Evolutionary conservation across 2,888 invertebrate species (phyloP).

Genomic region (Spodoptera exigua): DNA sequence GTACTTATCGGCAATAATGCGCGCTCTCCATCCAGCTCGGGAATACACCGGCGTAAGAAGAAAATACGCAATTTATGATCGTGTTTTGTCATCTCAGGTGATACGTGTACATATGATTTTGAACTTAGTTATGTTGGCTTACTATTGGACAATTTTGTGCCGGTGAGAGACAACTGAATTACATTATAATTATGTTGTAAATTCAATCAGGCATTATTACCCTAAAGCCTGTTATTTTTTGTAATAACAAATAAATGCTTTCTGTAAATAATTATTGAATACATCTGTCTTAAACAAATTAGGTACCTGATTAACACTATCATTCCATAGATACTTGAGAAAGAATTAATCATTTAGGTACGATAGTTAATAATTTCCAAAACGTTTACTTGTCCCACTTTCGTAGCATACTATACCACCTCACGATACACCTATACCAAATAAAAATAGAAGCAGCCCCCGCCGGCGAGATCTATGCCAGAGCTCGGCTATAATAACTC

Average conservation of each 20-base stretch:
- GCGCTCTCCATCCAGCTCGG: conserved; percentile 66
- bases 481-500: conserved; percentile 84
- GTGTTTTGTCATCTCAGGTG: conserved; percentile 18
- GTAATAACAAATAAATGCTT: too few relatives aligned
- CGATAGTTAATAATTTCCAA: too few relatives aligned
- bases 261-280: too few relatives aligned
- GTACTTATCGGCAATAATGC: conserved; percentile 88
- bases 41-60: conserved; percentile 45
- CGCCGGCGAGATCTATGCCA: conserved; percentile 48
- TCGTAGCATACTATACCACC: conserved; percentile 61
- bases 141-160: too few relatives aligned
- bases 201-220: too few relatives aligned
- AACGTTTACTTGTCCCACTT: conserved; percentile 37
- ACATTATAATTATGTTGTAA: too few relatives aligned
- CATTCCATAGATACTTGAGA: too few relatives aligned
- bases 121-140: background rate
- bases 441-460: conserved; percentile 82
- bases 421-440: conserved; percentile 73
- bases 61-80: conserved; percentile 39
- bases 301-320: too few relatives aligned
- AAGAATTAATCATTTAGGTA: too few relatives aligned
- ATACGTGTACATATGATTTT: background rate
- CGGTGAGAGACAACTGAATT: too few relatives aligned
- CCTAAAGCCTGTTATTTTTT: too few relatives aligned
- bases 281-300: too few relatives aligned